These are phyloP conservation scores for Bucorvus abyssinicus DNA, from an alignment of 2,797 vertebrate species.

Conservation along the genomic window DNA sequence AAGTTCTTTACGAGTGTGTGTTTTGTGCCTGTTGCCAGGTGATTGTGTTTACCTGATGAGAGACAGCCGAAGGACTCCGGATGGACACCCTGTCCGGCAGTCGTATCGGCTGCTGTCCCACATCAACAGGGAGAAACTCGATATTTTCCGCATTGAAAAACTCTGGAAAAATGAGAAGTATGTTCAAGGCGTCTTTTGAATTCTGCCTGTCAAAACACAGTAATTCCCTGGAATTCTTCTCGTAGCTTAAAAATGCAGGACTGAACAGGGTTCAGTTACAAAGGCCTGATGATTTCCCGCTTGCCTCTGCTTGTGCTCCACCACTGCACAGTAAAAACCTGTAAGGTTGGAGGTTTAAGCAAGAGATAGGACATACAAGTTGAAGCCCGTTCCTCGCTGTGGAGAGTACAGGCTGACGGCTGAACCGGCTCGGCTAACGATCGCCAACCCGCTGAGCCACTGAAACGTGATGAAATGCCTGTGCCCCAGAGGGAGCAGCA, in stretches of 20 bases:
- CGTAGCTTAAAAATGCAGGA: neutral
- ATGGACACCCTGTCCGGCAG: conserved; percentile 94
- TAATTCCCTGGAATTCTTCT: rapidly evolving
- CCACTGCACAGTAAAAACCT: rapidly evolving
- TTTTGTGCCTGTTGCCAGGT: conserved; percentile 74
- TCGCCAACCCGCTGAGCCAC: neutral
- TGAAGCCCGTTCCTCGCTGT: neutral
- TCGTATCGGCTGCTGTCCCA: conserved; percentile 94
- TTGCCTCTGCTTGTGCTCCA: neutral
- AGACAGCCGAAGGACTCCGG: conserved; percentile 92
- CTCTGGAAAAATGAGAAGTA: conserved; percentile 98
- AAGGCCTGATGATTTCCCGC: neutral
- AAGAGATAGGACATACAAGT: neutral
- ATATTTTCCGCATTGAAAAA: conserved; percentile 99
- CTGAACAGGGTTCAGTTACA: rapidly evolving
- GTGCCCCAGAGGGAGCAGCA: neutral
- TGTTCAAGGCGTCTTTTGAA: conserved; percentile 14
- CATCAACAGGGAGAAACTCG: conserved; percentile 94
- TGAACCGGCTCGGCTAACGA: neutral
- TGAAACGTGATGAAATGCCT: neutral
- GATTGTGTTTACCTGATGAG: conserved; percentile 99
- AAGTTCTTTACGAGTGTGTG: neutral
- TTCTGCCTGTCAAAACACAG: neutral
- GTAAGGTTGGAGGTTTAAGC: neutral
- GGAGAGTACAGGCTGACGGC: neutral